Evolutionary conservation across 23 tunicate genomes (phyloP).

Genomic region (Clavelina lepadiformis): DNA sequence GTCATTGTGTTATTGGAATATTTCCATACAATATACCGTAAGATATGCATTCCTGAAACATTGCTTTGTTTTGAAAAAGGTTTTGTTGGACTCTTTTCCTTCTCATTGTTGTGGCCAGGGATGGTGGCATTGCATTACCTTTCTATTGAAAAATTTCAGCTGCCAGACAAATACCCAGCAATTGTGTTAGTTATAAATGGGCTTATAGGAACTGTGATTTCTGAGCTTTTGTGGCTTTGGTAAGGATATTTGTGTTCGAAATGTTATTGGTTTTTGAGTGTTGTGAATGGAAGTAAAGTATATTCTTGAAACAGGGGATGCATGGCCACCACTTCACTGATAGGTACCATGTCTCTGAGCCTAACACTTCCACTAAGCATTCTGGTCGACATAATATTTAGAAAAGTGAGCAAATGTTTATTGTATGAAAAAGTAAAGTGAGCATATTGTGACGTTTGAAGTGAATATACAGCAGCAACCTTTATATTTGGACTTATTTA

Average conservation of each 20-base stretch:
- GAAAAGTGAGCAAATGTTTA: constrained; percentile 33
- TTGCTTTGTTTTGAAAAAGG: constrained; percentile 41
- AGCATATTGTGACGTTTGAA: too few species aligned
- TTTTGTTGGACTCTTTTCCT: constrained; percentile 85
- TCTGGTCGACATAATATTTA: constrained; percentile 39
- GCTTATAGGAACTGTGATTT: constrained; percentile 75
- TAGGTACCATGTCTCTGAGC: constrained; percentile 70
- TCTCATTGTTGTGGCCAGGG: constrained; percentile 92
- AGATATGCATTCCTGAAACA: background rate
- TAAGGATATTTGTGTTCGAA: too few species aligned
- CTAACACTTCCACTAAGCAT: constrained; percentile 81
- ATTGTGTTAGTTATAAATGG: constrained; percentile 64
- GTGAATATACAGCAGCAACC: too few species aligned
- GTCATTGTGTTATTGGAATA: background rate
- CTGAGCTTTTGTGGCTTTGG: constrained; percentile 89
- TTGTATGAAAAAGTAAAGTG: background rate
- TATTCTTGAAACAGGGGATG: constrained; percentile 55
- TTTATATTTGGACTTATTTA: too few species aligned
- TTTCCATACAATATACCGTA: background rate
- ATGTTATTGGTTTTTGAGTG: too few species aligned
- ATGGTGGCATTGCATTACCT: constrained; percentile 68
- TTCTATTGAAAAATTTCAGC: constrained; percentile 56
- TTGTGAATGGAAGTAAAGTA: too few species aligned
- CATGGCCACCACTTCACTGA: constrained; percentile 65
- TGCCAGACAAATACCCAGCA: constrained; percentile 50